Evolutionary conservation across 1,140 invertebrate genomes (phyloP).

Genomic region (Scaptomyza hsui): DNA sequence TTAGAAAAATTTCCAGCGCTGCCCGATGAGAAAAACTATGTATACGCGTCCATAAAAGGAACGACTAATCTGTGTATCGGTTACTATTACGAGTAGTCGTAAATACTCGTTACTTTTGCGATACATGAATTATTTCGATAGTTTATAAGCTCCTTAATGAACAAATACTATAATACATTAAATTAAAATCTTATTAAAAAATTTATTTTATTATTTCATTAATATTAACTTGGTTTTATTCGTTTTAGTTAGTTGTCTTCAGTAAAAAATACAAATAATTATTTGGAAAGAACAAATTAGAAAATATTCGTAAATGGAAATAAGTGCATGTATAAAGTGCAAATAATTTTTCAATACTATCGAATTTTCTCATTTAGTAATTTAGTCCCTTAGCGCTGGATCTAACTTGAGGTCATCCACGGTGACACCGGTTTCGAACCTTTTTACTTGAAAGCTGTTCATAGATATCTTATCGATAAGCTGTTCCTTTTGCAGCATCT

Average conservation of each 20-base stretch:
- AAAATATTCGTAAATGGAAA: neutral
- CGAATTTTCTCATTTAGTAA: neutral
- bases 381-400: conserved; percentile 12
- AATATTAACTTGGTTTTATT: no score
- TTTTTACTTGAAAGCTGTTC: conserved; percentile 67
- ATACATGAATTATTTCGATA: neutral
- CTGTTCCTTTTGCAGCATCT: conserved; percentile 64
- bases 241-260: neutral
- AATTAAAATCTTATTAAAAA: neutral
- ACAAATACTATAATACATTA: neutral
- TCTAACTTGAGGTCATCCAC: conserved; percentile 59
- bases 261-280: neutral
- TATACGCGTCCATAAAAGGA: conserved; percentile 37
- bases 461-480: conserved; percentile 53
- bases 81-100: conserved; percentile 11
- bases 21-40: conserved; percentile 35
- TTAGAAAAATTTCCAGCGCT: conserved; percentile 43
- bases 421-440: conserved; percentile 43
- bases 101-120: conserved; percentile 8
- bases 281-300: neutral
- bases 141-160: neutral
- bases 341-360: neutral
- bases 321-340: conserved; percentile 1
- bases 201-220: neutral
- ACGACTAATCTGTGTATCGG: conserved; percentile 18